Evolutionary conservation across 2,113 vertebrate species (phyloP), one percentile per base, ranked within the genome.

Genomic region (Oxygymnocypris stewartii): DNA sequence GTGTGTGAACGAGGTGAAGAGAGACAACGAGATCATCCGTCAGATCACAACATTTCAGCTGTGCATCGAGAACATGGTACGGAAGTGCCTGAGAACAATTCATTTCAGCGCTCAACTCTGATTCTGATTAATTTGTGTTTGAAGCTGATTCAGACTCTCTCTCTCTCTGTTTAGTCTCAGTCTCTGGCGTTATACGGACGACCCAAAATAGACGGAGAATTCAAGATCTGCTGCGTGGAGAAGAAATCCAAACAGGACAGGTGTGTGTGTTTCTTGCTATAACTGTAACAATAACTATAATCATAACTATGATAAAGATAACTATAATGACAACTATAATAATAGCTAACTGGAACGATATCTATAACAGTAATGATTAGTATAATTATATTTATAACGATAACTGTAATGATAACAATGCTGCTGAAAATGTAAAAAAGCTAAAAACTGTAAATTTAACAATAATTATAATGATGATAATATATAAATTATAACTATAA

Each of bases 191-290:
- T 96, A 74, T 99, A 93, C 0, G 97, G 97, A 3, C 95, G 97
- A 18, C 97, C 97, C 44, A 98, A 98, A 88, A 98, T 97, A 0
- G 97, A 99, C 0, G 97, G 97, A 2, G 97, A 99, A 83, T 92
- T 98, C 84, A 98, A 98, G 94, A 95, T 98, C 78, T 94, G 92
- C 90, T 94, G 92, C 3, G 80, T 91, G 0, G 97, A 98, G 71
- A 94, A 96, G 65, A 96, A 94, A 71, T 97, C 97, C 57, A 98
- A 97, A 92, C 96, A 95, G 44, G 97, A 99, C 95, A 96, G 97
- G 97, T 98, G 84, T 51, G n/a, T n/a, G n/a, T n/a, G n/a, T n/a
- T n/a, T n/a, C n/a, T n/a, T n/a, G n/a, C n/a, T n/a, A n/a, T n/a
- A n/a, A 37, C 4, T 37, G 35, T 37, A 37, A 47, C 44, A 18